These are phyloP conservation scores for Chirona hameri DNA, from an alignment of 2,888 invertebrate species.

Conservation along the genomic window DNA sequence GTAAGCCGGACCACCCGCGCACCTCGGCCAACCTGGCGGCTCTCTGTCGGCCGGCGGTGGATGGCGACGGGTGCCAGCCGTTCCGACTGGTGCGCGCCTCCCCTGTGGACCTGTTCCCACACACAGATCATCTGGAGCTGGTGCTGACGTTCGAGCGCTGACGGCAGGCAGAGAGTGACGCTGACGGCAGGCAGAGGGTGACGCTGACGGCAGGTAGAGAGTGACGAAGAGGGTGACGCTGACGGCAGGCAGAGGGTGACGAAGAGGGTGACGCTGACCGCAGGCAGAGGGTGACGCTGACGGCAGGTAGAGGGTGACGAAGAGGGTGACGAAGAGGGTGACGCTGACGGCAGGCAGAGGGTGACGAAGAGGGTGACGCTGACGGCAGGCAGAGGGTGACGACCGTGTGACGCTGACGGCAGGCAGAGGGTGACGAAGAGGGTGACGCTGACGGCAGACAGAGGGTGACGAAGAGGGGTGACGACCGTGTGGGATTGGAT, in stretches of 20 bases:
- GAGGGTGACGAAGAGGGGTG: too few relatives aligned
- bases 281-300: not conserved
- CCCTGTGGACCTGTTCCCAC: slow-evolving; percentile 95
- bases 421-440: too few relatives aligned
- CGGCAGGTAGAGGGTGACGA: too few relatives aligned
- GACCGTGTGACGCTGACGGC: too few relatives aligned
- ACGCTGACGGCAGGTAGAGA: too few relatives aligned
- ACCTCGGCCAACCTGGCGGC: slow-evolving; percentile 22
- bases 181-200: not conserved
- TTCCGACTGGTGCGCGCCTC: slow-evolving; percentile 4
- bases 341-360: too few relatives aligned
- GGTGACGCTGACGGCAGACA: too few relatives aligned
- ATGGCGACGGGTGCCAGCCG: not conserved
- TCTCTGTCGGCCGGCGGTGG: not conserved
- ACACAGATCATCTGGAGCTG: slow-evolving; percentile 87
- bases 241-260: too few relatives aligned
- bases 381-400: not conserved
- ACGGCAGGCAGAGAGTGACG: not conserved
- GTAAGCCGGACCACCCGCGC: not conserved
- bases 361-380: not conserved
- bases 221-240: too few relatives aligned
- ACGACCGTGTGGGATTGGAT: too few relatives aligned
- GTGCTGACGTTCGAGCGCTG: slow-evolving; percentile 72
- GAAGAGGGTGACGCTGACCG: not conserved
- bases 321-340: too few relatives aligned